Conservation (phyloP, 2,797 vertebrate genomes). For the Muscicapa striata region DNA sequence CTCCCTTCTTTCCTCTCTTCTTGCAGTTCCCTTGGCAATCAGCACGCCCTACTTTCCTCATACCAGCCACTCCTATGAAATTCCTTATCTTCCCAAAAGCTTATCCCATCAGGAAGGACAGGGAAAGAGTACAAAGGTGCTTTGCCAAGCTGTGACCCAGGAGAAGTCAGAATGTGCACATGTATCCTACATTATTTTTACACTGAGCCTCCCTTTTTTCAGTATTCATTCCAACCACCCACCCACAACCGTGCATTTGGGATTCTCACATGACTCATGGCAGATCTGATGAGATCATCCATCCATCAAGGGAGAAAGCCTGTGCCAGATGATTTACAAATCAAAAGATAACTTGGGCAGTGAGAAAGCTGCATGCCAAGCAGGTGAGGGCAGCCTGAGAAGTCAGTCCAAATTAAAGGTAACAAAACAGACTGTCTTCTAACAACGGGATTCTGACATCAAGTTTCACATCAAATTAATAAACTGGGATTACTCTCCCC, state of each 20-base stretch:
- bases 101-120: neutral
- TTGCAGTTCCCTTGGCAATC: neutral
- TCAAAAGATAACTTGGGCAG: neutral
- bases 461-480: neutral
- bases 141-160: neutral
- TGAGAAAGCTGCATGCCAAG: neutral
- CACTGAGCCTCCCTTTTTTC: neutral
- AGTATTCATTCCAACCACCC: neutral
- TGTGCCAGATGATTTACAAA: conserved; percentile 2
- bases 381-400: neutral
- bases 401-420: neutral
- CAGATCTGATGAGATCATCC: neutral
- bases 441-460: neutral
- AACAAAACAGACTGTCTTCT: neutral
- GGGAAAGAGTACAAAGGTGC: neutral
- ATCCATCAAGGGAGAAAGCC: neutral
- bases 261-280: neutral
- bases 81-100: neutral
- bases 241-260: neutral
- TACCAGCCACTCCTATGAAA: neutral
- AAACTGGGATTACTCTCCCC: neutral
- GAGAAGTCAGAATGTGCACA: neutral
- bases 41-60: neutral
- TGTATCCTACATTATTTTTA: neutral
- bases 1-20: neutral